Base-by-base conservation (phyloP, 2,888 invertebrate genomes). In the Meiosimyza platycephala region DNA sequence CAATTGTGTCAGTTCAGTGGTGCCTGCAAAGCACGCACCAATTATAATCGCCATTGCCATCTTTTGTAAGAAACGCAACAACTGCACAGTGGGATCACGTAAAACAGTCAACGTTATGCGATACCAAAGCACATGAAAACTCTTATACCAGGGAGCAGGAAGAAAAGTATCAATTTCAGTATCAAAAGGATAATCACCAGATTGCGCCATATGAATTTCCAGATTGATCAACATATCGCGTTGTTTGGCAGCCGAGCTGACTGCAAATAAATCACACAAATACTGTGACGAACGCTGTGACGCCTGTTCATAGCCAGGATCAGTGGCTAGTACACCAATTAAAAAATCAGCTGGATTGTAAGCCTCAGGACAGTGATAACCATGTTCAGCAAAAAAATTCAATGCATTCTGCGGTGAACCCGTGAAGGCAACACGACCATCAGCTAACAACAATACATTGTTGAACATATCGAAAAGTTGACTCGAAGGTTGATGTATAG, bases 401-500 rank as follows among this genome's bases (percentile, higher is more conserved):
- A 91, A 81, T 0, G 93, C 93, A 72, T 89, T 88, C 15, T 89
- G 88, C 0, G 92, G 90, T 0, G 91, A 90, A 0, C 97, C 98
- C 77, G 94, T 91, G 79, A 92, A 95, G 0, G 95, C 97, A 0
- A 95, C 92, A 75, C 95, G 89, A 0, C 98, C 97, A 82, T 96
- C 95, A 28, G 96, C 94, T 75, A 98, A 88, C 57, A 98, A 87
- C 75, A 97, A 91, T 16, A 93, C 88, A 75, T 91, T 90, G 81
- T 95, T 93, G 83, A 97, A 97, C 88, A 94, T 90, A 1, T 93
- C 91, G 86, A 96, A 95, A 72, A 95, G 88, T 80, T 95, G 94
- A 0, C 95, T 95, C 5, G 95, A 95, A 0, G 98, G 97, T 87
- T 98, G 97, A 87, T 98, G 98, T 79, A 98, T 97, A 22, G 97